Percentiles rank a stretch among this genome's conserved stretches.
Conservation (phyloP, 2,113 vertebrate species). For the Myrmophylax atrothorax region DNA sequence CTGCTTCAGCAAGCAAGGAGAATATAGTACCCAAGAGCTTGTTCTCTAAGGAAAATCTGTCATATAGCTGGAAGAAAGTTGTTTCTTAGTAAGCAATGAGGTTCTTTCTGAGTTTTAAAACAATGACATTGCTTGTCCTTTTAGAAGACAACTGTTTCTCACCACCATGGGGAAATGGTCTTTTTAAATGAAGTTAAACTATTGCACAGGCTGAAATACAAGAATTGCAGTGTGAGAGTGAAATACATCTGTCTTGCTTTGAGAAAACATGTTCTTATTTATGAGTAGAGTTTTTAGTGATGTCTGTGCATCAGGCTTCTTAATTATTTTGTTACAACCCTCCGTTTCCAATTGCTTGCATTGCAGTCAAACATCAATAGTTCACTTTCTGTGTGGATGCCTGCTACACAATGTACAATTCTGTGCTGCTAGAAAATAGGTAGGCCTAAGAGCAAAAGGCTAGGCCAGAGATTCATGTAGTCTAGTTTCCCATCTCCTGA, state of each 20-base stretch:
- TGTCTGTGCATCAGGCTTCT: neutral
- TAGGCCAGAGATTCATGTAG: neutral
- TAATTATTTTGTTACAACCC: neutral
- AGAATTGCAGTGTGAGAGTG: too few species aligned
- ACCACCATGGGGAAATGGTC: neutral
- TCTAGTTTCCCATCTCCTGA: neutral
- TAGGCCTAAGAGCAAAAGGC: neutral
- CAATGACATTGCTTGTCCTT: neutral
- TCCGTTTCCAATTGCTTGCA: neutral
- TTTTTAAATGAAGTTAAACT: neutral
- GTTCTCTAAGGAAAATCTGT: neutral
- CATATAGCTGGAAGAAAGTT: neutral
- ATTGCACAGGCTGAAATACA: neutral
- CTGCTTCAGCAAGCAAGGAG: slow-evolving; percentile 50
- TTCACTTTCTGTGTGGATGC: neutral
- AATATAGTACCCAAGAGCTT: slow-evolving; percentile 15
- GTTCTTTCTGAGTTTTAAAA: neutral
- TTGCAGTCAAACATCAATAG: neutral
- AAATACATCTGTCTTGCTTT: neutral
- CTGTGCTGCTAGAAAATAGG: neutral
- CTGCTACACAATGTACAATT: neutral
- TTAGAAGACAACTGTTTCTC: neutral
- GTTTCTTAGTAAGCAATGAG: neutral
- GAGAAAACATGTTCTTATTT: neutral
- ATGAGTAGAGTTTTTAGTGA: neutral